Base-by-base conservation (phyloP, 2,113 vertebrate species). In the Ibidorhyncha struthersii region DNA sequence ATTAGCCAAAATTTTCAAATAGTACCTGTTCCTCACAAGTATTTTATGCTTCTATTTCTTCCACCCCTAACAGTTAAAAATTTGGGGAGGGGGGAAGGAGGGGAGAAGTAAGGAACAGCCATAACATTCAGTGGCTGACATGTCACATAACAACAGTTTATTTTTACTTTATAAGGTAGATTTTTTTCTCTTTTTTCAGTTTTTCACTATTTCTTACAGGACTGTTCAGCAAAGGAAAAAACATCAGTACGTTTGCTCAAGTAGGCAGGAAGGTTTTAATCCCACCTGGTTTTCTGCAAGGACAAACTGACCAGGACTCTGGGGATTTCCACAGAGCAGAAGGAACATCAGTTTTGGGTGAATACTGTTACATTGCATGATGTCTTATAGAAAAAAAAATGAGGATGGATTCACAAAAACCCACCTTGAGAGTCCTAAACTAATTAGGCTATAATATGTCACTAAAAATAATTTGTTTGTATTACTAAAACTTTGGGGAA, bases 391-490 rank as follows among this genome's bases (percentile, higher is more conserved):
- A 61, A 53, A 65, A 78, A 59, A 59, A 43, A 66, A 45, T 63
- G 77, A 86, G 8, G n/a, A 27, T 2, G 6, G 32, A 58, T 30
- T 50, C 50, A 94, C 89, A 97, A 86, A 87, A 79, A 8, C 14
- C 50, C 86, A 86, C 58, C 84, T 96, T 74, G 82, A 94, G 26
- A 16, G 2, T 78, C 38, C 13, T 81, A 92, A 96, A 85, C 25
- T 72, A 85, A 66, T 93, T 71, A 90, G 36, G 29, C 27, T 66
- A 66, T 71, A 96, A 86, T 67, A 56, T 32, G 93, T 10, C 72
- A 95, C 72, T 84, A 94, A 97, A 97, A 97, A 50, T 55, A 96
- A 95, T 95, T 95, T 97, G 79, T 95, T 97, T 97, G 47, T 86
- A 71, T 30, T 69, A 43, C 29, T 89, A 90, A 93, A 96, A 59